Evolutionary conservation across 2,888 invertebrate species (phyloP), one percentile per base, ranked within the genome.

Genomic region (Apodemia hepburni): DNA sequence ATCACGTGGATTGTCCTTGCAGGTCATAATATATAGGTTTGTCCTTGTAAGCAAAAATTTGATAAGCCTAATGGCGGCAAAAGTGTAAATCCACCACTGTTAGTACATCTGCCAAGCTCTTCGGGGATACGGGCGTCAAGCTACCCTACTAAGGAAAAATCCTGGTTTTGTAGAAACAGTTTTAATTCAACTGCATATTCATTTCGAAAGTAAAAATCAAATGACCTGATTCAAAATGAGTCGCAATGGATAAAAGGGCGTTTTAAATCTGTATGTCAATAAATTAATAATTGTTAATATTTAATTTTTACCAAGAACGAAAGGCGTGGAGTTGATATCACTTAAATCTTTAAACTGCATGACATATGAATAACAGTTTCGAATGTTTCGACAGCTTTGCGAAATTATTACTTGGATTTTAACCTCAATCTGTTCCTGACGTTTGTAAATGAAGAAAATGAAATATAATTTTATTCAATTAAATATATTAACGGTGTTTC

Each of bases 321-420:
- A 27, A 51, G 54, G 54, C 54, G 54, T 54, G 54, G 54, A 54
- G 54, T 54, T 12, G 27, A 18, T 54, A 54, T 54, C 54, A 54
- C 27, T 54, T 54, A 54, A 22, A 54, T 54, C 54, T 54, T 54
- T 12, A 27, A 54, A 22, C 27, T 15, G 12, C 27, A 27, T 54
- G 54, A 27, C 54, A 54, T 54, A 27, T 54, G 54, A 54, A 54
- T 54, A 54, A 27, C 54, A 27, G 54, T 54, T 54, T 27, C 18
- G 49, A 45, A 45, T 45, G 18, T 51, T 51, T 51, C 54, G 54
- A 54, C 54, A 29, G 27, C 51, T 54, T 27, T 27, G 18, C 27
- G 54, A 27, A 54, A 54, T 54, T 54, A 54, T 27, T 27, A 54
- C 54, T 27, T 54, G 12, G 22, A 27, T 51, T 51, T 51, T 54